Base-by-base conservation (phyloP, 2,113 vertebrate species). In the Edolisoma coerulescens region DNA sequence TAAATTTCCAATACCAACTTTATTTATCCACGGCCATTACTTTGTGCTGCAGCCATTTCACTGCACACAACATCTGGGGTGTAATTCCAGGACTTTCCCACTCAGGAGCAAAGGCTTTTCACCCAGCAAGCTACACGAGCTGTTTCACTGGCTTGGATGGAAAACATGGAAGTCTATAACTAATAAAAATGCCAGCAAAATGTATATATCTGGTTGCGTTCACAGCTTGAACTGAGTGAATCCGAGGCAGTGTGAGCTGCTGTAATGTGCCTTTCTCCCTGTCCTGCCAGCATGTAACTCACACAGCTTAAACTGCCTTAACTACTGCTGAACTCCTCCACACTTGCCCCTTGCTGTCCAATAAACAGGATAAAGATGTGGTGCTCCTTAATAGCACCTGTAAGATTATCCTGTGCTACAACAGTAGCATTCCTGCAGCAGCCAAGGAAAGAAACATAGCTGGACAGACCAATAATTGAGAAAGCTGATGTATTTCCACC, bases 161-260 rank as follows among this genome's bases (percentile, higher is more conserved):
- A 90, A 54, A 90, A 93, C 68, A 84, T 42, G 41, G 53, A 82
- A 75, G 32, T 71, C 83, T 94, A 23, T 89, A 92, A 80, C 60
- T 71, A 78, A 95, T 76, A 88, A 84, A 94, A 93, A 94, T 21
- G 23, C 49, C 69, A 64, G 60, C 26, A 89, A 80, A 78, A 60
- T 9, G 9, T 84, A 78, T 84, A 45, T 19, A 53, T 94, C 84
- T 68, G 60, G 44, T 85, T 92, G 44, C 7, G 7, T 70, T 90
- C 93, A 63, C 78, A 94, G 84, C 79, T 84, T 74, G 76, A 95
- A 79, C 87, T 75, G 65, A 93, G 69, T 53, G 85, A 93, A 90
- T 53, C 63, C n/a, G 16, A 95, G 74, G 53, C 71, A 93, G 49
- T 7, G 24, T 11, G 18, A 90, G 47, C 60, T 44, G 63, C 67